These are phyloP conservation scores for Otolemur garnettii DNA, from an alignment of 2,113 vertebrate genomes.

Conservation along the genomic window DNA sequence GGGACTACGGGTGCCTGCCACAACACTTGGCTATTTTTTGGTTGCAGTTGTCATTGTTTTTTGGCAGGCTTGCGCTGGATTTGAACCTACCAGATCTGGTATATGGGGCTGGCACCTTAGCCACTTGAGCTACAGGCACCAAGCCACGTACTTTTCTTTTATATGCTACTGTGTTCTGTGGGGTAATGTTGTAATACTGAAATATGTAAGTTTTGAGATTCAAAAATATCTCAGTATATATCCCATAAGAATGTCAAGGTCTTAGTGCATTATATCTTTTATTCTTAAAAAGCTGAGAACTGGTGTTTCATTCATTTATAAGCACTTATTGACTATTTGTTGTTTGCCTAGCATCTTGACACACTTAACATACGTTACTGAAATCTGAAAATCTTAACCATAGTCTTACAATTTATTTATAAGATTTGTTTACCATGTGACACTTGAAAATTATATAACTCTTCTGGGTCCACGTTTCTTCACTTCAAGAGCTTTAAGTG, in stretches of 20 bases:
- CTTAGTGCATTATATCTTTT: not conserved
- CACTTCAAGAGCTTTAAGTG: not conserved
- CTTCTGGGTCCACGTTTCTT: not conserved
- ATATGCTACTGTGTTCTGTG: not conserved
- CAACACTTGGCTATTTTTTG: too few relatives aligned
- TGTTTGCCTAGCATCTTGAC: not conserved
- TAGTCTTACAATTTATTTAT: not conserved
- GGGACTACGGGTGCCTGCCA: too few relatives aligned
- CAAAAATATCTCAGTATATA: not conserved
- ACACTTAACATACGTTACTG: not conserved
- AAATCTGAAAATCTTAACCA: not conserved
- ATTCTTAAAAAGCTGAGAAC: not conserved
- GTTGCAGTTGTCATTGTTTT: too few relatives aligned
- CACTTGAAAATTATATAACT: conserved; percentile 8
- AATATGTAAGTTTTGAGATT: conserved; percentile 27
- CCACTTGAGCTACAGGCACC: too few relatives aligned
- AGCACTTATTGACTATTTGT: not conserved
- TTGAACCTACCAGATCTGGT: too few relatives aligned
- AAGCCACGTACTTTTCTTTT: not conserved
- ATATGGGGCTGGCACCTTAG: too few relatives aligned
- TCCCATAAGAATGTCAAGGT: not conserved
- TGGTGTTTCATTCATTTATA: not conserved
- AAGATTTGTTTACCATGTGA: not conserved
- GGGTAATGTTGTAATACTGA: not conserved
- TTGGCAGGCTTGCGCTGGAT: too few relatives aligned